Evolutionary conservation across 2,797 vertebrate genomes (phyloP).

Genomic region (Chelidonichthys spinosus): DNA sequence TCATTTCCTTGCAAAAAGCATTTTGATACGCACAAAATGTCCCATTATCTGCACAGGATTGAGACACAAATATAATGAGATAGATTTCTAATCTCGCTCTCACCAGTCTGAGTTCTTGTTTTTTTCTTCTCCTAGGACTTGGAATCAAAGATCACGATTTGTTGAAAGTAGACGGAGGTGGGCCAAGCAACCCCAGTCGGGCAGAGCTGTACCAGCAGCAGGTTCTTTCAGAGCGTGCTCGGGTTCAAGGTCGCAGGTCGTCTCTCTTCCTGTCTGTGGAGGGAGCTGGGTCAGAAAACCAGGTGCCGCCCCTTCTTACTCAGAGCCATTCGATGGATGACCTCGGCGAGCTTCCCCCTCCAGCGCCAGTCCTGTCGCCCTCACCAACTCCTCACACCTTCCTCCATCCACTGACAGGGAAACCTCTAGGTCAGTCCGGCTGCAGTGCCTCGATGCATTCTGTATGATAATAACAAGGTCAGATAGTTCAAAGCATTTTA

Average conservation of each 20-base stretch:
- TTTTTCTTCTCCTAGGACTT: constrained; percentile 43
- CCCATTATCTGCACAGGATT: background rate
- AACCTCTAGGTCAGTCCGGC: constrained; percentile 85
- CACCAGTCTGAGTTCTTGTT: background rate
- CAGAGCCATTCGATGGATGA: constrained; percentile 97
- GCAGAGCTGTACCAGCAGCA: constrained; percentile 90
- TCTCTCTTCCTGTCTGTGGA: constrained; percentile 99
- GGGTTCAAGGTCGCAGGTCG: constrained; percentile 89
- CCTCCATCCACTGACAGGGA: constrained; percentile 96
- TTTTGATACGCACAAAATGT: background rate
- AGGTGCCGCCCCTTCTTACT: constrained; percentile 90
- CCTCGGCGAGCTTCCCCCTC: constrained; percentile 92
- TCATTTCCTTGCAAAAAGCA: background rate
- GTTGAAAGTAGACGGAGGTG: constrained; percentile 71
- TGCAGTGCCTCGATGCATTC: background rate
- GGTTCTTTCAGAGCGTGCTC: constrained; percentile 85
- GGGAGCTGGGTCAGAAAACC: constrained; percentile 86
- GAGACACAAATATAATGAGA: background rate
- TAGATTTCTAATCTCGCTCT: background rate
- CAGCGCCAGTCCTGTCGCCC: constrained; percentile 90
- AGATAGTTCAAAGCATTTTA: too few relatives aligned
- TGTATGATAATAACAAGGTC: background rate
- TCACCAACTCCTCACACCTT: constrained; percentile 92
- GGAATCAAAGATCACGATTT: constrained; percentile 72
- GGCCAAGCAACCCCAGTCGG: constrained; percentile 87